Conservation (phyloP, 2,113 vertebrate species). For the Callaeas wilsoni region DNA sequence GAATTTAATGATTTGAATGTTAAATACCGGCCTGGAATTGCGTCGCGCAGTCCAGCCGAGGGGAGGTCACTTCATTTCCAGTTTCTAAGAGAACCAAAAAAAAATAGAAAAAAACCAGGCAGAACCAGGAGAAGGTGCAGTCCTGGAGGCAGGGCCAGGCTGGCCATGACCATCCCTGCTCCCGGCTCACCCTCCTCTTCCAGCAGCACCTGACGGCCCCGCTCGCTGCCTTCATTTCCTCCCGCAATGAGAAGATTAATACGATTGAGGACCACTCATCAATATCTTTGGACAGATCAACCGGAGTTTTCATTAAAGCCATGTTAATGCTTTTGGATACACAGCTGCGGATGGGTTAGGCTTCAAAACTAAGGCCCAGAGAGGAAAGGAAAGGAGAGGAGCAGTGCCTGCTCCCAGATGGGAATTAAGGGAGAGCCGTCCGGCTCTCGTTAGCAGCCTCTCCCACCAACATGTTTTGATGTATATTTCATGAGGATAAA, state of each 20-base stretch:
- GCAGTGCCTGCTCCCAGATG: background rate
- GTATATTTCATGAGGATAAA: conserved; percentile 89
- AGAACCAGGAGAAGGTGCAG: background rate
- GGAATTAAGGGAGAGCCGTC: conserved; percentile 30
- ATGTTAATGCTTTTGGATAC: conserved; percentile 74
- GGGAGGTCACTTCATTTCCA: background rate
- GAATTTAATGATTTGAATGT: conserved; percentile 56
- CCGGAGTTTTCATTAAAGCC: conserved; percentile 78
- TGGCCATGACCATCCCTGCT: background rate
- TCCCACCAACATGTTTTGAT: conserved; percentile 72
- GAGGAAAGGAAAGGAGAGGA: background rate
- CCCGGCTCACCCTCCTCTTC: background rate
- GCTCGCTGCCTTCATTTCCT: conserved; percentile 67
- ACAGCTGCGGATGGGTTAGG: conserved; percentile 72
- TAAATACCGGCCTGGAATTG: conserved; percentile 61
- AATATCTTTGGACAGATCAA: conserved; percentile 82
- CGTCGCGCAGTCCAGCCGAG: background rate
- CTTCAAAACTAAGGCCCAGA: conserved; percentile 24
- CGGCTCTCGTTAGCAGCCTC: conserved; percentile 53
- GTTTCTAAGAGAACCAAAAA: background rate
- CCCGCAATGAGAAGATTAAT: conserved; percentile 75
- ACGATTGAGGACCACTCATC: conserved; percentile 69
- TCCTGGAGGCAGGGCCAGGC: background rate
- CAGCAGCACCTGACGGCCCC: conserved; percentile 47
- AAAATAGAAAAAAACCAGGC: background rate